phyloP scores from a whole-genome alignment of 2,797 vertebrate genomes.

The Saxicola maurus region DNA sequence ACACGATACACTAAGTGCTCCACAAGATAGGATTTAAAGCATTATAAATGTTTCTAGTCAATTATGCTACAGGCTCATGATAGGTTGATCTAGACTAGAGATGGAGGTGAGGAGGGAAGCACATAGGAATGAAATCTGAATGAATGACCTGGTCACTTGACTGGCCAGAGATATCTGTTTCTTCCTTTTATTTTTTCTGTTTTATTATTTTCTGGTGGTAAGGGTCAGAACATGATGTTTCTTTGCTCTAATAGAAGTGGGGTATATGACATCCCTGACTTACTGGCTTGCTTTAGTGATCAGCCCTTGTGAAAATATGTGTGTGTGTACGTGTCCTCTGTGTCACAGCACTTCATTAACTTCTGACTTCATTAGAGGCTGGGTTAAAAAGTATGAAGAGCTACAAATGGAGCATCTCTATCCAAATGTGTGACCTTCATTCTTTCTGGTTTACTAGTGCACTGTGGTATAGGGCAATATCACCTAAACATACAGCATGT shows the following conservation, averaged over 20 bases:
- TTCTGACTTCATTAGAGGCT: constrained; percentile 36
- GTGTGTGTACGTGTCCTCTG: neutral
- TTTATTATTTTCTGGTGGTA: neutral
- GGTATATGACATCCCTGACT: neutral
- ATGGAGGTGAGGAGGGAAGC: neutral
- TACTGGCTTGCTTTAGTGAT: neutral
- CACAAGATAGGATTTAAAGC: neutral
- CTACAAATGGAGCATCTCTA: neutral
- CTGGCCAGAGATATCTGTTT: neutral
- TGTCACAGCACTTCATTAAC: constrained; percentile 34
- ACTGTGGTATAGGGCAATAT: neutral
- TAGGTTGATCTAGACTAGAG: neutral
- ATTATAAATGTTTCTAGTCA: neutral
- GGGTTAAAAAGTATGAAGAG: neutral
- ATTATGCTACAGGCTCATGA: neutral
- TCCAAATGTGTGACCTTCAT: constrained; percentile 24
- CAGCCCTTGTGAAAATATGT: neutral
- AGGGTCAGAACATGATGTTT: neutral
- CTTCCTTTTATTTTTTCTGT: neutral
- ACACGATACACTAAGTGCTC: neutral
- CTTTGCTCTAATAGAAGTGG: neutral
- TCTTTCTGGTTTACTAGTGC: constrained; percentile 40
- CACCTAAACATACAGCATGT: constrained; percentile 9
- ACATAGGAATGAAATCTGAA: neutral
- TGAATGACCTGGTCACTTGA: neutral